Conservation (phyloP, 2,113 vertebrate genomes). For the Tachysurus fulvidraco region DNA sequence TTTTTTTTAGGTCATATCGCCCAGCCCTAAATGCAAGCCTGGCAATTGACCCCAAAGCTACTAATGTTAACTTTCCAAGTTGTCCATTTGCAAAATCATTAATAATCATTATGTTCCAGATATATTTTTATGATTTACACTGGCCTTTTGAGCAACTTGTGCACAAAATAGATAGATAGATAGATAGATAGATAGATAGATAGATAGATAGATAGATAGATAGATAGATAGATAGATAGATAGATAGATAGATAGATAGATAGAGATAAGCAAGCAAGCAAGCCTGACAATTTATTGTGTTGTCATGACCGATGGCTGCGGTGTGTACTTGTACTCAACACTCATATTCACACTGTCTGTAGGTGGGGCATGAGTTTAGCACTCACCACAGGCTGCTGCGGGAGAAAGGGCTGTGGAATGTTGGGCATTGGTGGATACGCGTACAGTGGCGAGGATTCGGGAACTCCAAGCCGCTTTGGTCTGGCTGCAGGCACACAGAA, state of each 20-base stretch:
- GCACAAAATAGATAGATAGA: background rate
- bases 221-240: background rate
- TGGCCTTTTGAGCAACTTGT: background rate
- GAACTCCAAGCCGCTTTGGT: constrained; percentile 85
- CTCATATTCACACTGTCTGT: background rate
- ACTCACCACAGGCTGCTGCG: constrained; percentile 83
- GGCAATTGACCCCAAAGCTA: background rate
- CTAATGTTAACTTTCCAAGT: background rate
- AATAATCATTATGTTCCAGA: background rate
- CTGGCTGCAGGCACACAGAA: constrained; percentile 72
- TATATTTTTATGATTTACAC: background rate
- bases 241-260: background rate
- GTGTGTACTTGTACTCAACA: background rate
- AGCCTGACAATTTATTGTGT: background rate
- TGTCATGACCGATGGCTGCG: background rate
- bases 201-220: background rate
- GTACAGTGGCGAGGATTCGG: constrained; percentile 80
- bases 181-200: background rate
- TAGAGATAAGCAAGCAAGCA: too few relatives aligned
- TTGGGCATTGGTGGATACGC: constrained; percentile 82
- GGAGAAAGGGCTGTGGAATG: constrained; percentile 85
- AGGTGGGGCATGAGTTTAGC: background rate
- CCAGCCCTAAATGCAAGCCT: background rate
- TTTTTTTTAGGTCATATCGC: too few relatives aligned
- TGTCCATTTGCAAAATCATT: background rate